Evolutionary conservation across 2,888 invertebrate species (phyloP).

Genomic region (Orchesella flavescens): DNA sequence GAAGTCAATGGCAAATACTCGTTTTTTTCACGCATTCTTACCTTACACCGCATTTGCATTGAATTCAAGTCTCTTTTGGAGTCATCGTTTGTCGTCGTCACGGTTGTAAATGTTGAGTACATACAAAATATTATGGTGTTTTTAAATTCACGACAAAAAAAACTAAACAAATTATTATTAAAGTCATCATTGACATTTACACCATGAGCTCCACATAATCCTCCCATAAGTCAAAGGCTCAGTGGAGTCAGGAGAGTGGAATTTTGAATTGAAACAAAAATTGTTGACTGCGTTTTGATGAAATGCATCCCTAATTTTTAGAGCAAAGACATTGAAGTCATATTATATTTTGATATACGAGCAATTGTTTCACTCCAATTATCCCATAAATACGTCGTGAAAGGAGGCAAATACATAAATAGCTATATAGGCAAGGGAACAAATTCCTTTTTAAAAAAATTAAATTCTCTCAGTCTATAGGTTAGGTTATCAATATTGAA

Average conservation of each 20-base stretch:
- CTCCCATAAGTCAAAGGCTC: too few relatives aligned
- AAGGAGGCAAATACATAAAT: not conserved
- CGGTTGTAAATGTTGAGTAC: not conserved
- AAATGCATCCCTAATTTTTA: slow-evolving; percentile 39
- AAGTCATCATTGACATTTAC: too few relatives aligned
- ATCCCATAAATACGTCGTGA: not conserved
- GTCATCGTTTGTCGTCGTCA: not conserved
- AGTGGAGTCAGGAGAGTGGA: too few relatives aligned
- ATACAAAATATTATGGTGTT: too few relatives aligned
- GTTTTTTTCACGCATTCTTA: not conserved
- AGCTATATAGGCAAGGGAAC: not conserved
- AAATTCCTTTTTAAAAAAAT: not conserved
- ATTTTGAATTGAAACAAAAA: not conserved
- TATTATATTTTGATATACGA: slow-evolving; percentile 19
- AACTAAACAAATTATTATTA: too few relatives aligned
- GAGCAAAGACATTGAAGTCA: slow-evolving; percentile 41
- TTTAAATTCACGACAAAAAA: too few relatives aligned
- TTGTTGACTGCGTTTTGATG: slow-evolving; percentile 8
- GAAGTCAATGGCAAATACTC: not conserved
- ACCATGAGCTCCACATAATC: too few relatives aligned
- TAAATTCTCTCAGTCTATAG: too few relatives aligned
- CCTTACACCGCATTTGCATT: too few relatives aligned
- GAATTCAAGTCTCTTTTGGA: not conserved
- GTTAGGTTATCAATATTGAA: too few relatives aligned
- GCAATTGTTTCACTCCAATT: slow-evolving; percentile 36